These are phyloP conservation scores for Desoria tigrina DNA, from an alignment of 2,888 invertebrate genomes.

Conservation along the genomic window DNA sequence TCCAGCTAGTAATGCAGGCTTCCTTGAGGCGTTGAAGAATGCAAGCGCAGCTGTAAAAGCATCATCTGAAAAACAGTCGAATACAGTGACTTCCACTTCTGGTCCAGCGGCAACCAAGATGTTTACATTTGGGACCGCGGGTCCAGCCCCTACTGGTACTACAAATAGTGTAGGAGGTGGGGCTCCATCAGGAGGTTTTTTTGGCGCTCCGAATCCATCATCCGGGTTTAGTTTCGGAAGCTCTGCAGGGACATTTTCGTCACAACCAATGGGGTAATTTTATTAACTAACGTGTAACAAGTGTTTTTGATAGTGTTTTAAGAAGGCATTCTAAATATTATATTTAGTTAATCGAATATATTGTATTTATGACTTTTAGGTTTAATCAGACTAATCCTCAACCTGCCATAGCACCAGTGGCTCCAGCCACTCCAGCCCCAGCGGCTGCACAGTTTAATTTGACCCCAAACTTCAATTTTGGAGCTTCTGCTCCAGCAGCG, in stretches of 20 bases:
- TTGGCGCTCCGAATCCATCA: neutral
- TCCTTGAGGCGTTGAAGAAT: conserved; percentile 18
- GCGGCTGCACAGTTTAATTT: conserved; percentile 8
- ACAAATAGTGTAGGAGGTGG: too few species aligned
- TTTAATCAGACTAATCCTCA: neutral
- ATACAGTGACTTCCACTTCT: neutral
- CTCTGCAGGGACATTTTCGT: neutral
- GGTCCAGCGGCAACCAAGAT: neutral
- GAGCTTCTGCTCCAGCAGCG: neutral
- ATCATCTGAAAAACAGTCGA: conserved; percentile 10
- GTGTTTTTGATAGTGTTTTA: too few species aligned
- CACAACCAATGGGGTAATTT: neutral
- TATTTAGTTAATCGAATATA: neutral
- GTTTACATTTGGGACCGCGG: neutral
- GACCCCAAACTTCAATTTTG: conserved; percentile 16
- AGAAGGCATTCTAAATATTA: too few species aligned
- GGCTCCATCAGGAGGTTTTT: too few species aligned
- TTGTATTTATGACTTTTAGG: neutral
- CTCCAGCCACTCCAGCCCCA: neutral
- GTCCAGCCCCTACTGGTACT: too few species aligned
- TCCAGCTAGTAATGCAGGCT: neutral
- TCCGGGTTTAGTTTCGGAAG: neutral
- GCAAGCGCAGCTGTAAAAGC: conserved; percentile 20
- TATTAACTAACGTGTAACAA: neutral
- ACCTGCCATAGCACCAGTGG: neutral